Percentiles rank a stretch among this genome's conserved stretches.
Evolutionary conservation across 2,113 vertebrate genomes (phyloP).

Genomic region (Notechis scutatus): DNA sequence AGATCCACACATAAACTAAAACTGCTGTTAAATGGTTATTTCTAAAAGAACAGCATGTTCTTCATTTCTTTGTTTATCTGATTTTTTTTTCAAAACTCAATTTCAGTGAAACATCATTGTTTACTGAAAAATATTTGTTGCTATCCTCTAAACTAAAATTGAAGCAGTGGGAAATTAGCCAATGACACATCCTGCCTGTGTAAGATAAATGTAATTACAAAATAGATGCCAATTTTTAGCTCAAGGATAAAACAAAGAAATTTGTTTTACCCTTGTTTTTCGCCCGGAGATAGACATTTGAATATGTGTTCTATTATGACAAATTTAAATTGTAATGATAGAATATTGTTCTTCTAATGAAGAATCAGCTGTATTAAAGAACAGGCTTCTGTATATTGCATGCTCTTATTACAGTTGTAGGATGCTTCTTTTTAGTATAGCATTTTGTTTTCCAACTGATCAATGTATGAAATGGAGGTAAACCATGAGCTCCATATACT

Average conservation of each 20-base stretch:
- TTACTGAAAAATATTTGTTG: constrained; percentile 1
- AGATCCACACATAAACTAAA: constrained; percentile 48
- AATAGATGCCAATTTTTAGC: not conserved
- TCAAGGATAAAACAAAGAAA: not conserved
- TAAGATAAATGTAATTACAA: not conserved
- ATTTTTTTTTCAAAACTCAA: constrained; percentile 59
- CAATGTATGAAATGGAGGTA: not conserved
- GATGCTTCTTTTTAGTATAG: not conserved
- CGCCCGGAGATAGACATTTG: not conserved
- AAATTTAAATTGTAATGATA: not conserved
- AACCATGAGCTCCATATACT: not conserved
- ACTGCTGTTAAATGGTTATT: constrained; percentile 51
- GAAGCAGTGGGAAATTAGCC: not conserved
- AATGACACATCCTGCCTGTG: not conserved
- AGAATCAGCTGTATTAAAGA: not conserved
- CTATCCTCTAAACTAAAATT: constrained; percentile 11
- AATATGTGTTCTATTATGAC: not conserved
- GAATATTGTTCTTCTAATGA: not conserved
- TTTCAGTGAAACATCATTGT: constrained; percentile 40
- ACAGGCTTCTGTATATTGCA: not conserved
- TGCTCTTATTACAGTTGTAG: not conserved
- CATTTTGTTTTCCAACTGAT: not conserved
- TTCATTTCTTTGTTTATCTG: constrained; percentile 65
- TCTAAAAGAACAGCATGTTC: constrained; percentile 46
- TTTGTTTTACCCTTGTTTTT: not conserved